Percentiles rank a stretch among this genome's conserved stretches.
These are phyloP conservation scores for Sorex araneus DNA, from an alignment of 2,113 vertebrate species.

Conservation along the genomic window DNA sequence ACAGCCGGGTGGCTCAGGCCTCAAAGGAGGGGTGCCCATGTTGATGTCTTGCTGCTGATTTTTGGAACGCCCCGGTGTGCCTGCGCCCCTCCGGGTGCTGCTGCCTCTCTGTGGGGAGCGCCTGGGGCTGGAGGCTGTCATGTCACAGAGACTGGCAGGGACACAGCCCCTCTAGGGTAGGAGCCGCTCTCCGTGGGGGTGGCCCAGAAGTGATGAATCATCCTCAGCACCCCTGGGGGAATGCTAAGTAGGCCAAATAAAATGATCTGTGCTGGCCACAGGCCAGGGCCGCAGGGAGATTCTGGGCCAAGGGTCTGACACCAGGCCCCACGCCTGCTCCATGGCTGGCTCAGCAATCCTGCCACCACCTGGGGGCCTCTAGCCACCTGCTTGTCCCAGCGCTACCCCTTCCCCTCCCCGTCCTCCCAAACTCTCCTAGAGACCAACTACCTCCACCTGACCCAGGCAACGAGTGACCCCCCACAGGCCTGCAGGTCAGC, in stretches of 20 bases:
- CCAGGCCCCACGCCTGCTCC: rapidly evolving
- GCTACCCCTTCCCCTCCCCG: neutral
- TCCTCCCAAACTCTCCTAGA: neutral
- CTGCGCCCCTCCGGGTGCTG: neutral
- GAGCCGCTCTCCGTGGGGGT: slow-evolving; percentile 54
- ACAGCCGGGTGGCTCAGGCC: rapidly evolving
- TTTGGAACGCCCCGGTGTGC: neutral
- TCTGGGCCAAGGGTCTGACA: slow-evolving; percentile 64
- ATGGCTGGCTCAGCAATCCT: neutral
- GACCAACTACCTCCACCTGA: neutral
- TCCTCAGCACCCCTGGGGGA: slow-evolving; percentile 71
- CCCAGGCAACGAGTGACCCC: rapidly evolving
- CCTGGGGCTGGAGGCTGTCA: neutral
- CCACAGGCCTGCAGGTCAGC: rapidly evolving
- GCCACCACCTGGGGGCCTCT: neutral
- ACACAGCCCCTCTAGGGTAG: slow-evolving; percentile 10
- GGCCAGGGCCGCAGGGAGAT: slow-evolving; percentile 81
- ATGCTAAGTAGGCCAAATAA: slow-evolving; percentile 83
- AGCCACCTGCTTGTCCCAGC: neutral
- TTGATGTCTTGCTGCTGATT: neutral
- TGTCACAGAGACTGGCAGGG: neutral
- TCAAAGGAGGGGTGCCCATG: rapidly evolving
- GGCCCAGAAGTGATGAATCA: slow-evolving; percentile 73
- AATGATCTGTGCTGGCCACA: slow-evolving; percentile 67
- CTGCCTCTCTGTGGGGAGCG: neutral